Conservation (phyloP, 2,888 invertebrate species). For the Dorcus hopei region DNA sequence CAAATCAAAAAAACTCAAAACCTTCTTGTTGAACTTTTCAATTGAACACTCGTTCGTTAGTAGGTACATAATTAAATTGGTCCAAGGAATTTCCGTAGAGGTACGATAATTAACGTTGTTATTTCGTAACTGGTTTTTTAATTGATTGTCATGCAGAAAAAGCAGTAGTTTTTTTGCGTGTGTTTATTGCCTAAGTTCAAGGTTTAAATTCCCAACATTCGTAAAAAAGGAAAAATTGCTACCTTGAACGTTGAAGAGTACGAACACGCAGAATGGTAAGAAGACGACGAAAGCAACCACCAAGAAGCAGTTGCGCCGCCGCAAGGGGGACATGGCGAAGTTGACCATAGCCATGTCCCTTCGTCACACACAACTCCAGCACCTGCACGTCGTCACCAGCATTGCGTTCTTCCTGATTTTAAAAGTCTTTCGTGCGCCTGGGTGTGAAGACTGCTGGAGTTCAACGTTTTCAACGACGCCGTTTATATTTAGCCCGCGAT, state of each 20-base stretch:
- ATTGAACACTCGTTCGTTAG: too few species aligned
- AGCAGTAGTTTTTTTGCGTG: too few species aligned
- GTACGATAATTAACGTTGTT: too few species aligned
- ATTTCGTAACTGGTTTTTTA: too few species aligned
- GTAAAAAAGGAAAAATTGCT: slow-evolving; percentile 11
- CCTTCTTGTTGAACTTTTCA: too few species aligned
- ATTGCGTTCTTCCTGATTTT: neutral
- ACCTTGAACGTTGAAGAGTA: slow-evolving; percentile 55
- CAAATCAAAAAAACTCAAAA: too few species aligned
- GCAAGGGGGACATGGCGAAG: slow-evolving; percentile 48
- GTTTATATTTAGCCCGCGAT: too few species aligned
- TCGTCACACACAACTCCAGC: slow-evolving; percentile 16
- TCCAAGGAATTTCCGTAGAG: too few species aligned
- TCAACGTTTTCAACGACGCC: neutral
- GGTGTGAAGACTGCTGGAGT: neutral
- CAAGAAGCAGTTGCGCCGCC: slow-evolving; percentile 58
- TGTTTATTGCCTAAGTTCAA: too few species aligned
- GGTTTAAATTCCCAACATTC: too few species aligned
- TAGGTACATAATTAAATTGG: too few species aligned
- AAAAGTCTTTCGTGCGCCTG: neutral
- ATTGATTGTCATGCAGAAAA: too few species aligned
- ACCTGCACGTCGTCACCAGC: slow-evolving; percentile 7
- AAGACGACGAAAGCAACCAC: slow-evolving; percentile 55
- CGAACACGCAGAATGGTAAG: slow-evolving; percentile 57
- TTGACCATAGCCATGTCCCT: slow-evolving; percentile 41